These are phyloP conservation scores for Pogonomyrmex californicus DNA, from an alignment of 1,140 invertebrate species.

Conservation along the genomic window DNA sequence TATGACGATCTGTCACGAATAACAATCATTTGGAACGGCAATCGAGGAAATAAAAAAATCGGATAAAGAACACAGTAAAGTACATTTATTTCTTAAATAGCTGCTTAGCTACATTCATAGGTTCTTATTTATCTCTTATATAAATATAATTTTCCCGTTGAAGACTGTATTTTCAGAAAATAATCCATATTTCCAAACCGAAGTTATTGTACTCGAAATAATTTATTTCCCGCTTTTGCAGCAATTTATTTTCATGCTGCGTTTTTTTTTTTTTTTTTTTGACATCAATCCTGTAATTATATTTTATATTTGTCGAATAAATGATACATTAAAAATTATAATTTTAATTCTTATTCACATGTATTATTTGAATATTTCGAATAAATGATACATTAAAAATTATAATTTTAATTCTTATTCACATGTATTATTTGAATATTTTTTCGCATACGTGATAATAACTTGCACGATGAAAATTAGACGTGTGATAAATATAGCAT, in stretches of 20 bases:
- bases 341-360: conserved; percentile 46
- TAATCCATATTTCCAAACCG: not conserved
- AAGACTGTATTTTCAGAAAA: not conserved
- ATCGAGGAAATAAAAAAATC: conserved; percentile 76
- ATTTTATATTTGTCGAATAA: conserved; percentile 16
- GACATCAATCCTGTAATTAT: not conserved
- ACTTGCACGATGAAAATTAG: not conserved
- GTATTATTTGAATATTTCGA: conserved; percentile 5
- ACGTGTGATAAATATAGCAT: not conserved
- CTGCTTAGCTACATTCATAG: conserved; percentile 82
- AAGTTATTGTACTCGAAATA: not conserved
- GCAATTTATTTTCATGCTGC: not conserved
- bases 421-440: conserved; percentile 17
- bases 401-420: conserved; percentile 40
- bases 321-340: not conserved
- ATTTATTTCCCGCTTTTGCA: not conserved
- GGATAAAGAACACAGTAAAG: conserved; percentile 71
- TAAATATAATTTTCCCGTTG: not conserved
- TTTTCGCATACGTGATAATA: not conserved
- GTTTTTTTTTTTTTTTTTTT: not conserved
- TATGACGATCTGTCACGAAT: conserved; percentile 73
- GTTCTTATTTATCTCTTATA: conserved; percentile 50
- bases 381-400: conserved; percentile 9
- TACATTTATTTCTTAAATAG: conserved; percentile 55
- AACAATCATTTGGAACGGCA: conserved; percentile 80